These are phyloP conservation scores for Podarcis siculus DNA, from an alignment of 2,797 vertebrate genomes.

Conservation along the genomic window DNA sequence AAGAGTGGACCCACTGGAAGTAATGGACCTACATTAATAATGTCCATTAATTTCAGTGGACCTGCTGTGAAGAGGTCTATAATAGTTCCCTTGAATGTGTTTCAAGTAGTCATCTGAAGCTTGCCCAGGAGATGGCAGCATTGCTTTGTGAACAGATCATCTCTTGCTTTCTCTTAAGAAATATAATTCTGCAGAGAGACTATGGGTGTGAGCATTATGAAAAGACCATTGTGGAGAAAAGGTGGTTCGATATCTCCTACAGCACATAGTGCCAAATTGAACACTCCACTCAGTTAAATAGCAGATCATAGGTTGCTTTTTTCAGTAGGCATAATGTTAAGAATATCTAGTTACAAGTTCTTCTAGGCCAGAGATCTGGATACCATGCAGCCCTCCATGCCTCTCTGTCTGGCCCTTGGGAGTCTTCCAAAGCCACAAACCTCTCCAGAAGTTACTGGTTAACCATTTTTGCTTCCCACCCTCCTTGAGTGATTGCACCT, in stretches of 20 bases:
- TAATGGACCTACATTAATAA: no score
- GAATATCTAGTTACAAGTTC: neutral
- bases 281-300: neutral
- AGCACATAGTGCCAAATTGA: neutral
- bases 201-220: neutral
- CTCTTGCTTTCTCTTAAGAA: no score
- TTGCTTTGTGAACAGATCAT: neutral
- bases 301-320: neutral
- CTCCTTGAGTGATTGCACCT: no score
- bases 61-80: no score
- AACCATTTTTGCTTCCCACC: no score
- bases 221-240: neutral
- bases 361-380: neutral
- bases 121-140: slow-evolving; percentile 71
- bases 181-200: neutral
- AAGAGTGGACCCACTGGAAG: no score
- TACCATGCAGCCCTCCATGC: no score
- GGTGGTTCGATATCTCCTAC: neutral
- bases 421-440: no score
- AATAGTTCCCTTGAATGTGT: neutral
- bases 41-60: no score
- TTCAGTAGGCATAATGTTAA: neutral
- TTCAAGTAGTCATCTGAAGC: neutral
- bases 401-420: no score
- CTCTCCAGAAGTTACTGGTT: no score